Percentiles rank a stretch among this genome's conserved stretches.
Conservation (phyloP, 37 sponge, comb jelly and placozoan genomes). For the Hormiphora californensis region DNA sequence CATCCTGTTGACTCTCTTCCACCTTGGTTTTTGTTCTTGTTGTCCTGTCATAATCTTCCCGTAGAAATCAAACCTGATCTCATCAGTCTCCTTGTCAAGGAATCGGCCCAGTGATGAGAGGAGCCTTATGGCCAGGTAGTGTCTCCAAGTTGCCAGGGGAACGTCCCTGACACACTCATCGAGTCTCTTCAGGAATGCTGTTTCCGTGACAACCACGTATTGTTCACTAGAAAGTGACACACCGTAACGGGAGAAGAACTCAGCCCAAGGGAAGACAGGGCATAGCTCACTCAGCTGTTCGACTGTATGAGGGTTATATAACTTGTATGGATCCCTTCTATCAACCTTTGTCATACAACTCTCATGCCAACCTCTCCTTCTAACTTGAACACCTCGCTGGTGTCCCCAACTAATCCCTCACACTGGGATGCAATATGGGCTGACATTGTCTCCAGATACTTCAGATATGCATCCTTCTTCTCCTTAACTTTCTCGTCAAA, state of each 20-base stretch:
- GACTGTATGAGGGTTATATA: conserved; percentile 20
- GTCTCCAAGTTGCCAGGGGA: not conserved
- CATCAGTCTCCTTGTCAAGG: not conserved
- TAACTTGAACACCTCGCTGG: not conserved
- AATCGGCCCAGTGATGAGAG: conserved; percentile 3
- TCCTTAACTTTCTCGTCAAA: conserved; percentile 30
- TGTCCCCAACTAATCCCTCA: not conserved
- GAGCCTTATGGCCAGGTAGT: conserved; percentile 22
- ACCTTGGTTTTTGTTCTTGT: conserved; percentile 25
- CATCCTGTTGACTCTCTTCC: conserved; percentile 9
- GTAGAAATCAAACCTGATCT: conserved; percentile 36
- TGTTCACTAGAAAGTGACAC: not conserved
- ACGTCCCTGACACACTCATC: not conserved
- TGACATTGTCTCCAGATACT: not conserved
- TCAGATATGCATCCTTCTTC: conserved; percentile 19
- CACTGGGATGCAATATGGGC: not conserved
- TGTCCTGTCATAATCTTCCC: conserved; percentile 34
- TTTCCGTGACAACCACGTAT: not conserved
- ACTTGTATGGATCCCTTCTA: not conserved
- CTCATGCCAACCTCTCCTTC: no score
- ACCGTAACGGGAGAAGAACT: not conserved
- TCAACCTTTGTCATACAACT: conserved; percentile 32
- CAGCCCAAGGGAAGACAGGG: not conserved
- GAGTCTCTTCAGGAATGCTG: not conserved
- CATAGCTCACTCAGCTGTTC: not conserved